A percentile compares a stretch with the other conserved stretches of the same genome.
phyloP scores from a whole-genome alignment of 2,113 vertebrate genomes.

The human (Homo sapiens) region GRCh38 chr5:179319001-179319500 shows the following conservation, averaged over 20 bases:
- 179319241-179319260: no score
- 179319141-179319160: neutral
- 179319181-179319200: neutral
- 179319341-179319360: neutral
- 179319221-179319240: neutral
- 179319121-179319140: neutral
- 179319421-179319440: no score
- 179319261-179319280: neutral
- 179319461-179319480: no score
- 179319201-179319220: neutral
- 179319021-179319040: neutral
- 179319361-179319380: neutral
- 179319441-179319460: neutral
- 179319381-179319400: no score
- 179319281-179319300: neutral
- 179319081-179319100: neutral
- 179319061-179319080: no score
- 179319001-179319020: neutral
- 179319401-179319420: fast-evolving
- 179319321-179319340: neutral
- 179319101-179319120: neutral
- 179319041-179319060: neutral
- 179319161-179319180: neutral
- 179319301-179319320: no score
- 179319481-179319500: neutral